Evolutionary conservation across 2,888 invertebrate species (phyloP).

Genomic region (Ephialtes manifestator): DNA sequence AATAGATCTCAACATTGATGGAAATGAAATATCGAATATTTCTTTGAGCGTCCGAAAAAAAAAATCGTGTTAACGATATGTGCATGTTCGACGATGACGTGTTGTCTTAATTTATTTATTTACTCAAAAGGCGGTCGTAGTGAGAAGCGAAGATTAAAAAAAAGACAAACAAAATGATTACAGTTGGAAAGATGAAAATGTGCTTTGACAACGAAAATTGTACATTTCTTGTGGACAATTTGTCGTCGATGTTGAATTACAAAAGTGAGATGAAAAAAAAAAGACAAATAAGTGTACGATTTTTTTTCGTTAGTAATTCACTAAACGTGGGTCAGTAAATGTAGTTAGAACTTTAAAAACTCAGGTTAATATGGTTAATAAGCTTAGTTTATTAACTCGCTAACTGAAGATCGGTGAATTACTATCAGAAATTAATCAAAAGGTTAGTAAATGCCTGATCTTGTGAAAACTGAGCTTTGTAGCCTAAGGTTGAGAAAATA

Average conservation of each 20-base stretch:
- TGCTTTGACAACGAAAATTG: background rate
- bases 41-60: constrained; percentile 64
- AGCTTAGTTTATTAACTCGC: constrained; percentile 6
- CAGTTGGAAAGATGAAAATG: background rate
- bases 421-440: constrained; percentile 9
- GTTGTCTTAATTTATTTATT: constrained; percentile 39
- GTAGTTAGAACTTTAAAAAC: constrained; percentile 9
- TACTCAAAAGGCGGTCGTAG: background rate
- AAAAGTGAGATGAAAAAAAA: background rate
- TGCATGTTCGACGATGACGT: constrained; percentile 32
- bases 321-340: constrained; percentile 14
- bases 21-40: constrained; percentile 34
- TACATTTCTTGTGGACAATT: constrained; percentile 5
- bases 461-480: background rate
- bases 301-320: constrained; percentile 9
- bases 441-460: background rate
- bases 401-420: constrained; percentile 25
- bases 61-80: constrained; percentile 74
- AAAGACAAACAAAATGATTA: background rate
- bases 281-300: background rate
- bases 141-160: background rate
- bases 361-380: constrained; percentile 23
- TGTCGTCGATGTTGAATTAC: background rate
- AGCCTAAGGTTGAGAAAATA: background rate
- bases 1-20: constrained; percentile 9